Percentiles rank a stretch among this genome's conserved stretches.
These are phyloP conservation scores for Anticlea derivata DNA, from an alignment of 2,888 invertebrate species.

Conservation along the genomic window DNA sequence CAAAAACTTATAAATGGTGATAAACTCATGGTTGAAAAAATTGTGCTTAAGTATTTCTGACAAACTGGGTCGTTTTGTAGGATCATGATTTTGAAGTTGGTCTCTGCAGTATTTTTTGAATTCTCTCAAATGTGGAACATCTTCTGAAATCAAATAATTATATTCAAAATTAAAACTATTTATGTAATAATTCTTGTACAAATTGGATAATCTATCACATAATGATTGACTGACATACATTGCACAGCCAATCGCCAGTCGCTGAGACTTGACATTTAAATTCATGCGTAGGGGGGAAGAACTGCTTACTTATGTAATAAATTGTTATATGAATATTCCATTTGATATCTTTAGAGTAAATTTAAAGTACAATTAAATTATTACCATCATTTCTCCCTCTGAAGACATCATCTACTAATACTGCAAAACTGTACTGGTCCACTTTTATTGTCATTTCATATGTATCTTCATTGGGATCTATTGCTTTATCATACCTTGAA, in stretches of 20 bases:
- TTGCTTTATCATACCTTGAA: conserved; percentile 87
- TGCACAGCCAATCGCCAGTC: too few species aligned
- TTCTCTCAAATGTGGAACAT: conserved; percentile 87
- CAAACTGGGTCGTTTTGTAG: conserved; percentile 86
- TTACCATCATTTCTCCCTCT: conserved; percentile 84
- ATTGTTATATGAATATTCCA: too few species aligned
- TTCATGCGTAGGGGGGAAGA: too few species aligned
- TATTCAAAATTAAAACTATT: too few species aligned
- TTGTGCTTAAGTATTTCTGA: conserved; percentile 87
- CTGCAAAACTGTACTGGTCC: conserved; percentile 91
- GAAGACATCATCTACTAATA: conserved; percentile 89
- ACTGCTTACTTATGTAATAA: too few species aligned
- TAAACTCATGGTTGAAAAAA: conserved; percentile 94
- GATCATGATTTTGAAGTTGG: conserved; percentile 86
- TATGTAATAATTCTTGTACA: too few species aligned
- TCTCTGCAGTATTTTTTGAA: conserved; percentile 89
- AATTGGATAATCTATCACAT: too few species aligned
- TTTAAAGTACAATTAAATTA: neutral
- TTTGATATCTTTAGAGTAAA: too few species aligned
- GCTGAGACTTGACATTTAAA: too few species aligned
- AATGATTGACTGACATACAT: too few species aligned
- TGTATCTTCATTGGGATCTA: conserved; percentile 88
- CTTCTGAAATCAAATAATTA: conserved; percentile 73
- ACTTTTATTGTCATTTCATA: conserved; percentile 83
- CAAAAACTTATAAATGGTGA: conserved; percentile 92